phyloP scores from a whole-genome alignment of 2,888 invertebrate genomes.

The Andrena marginata region DNA sequence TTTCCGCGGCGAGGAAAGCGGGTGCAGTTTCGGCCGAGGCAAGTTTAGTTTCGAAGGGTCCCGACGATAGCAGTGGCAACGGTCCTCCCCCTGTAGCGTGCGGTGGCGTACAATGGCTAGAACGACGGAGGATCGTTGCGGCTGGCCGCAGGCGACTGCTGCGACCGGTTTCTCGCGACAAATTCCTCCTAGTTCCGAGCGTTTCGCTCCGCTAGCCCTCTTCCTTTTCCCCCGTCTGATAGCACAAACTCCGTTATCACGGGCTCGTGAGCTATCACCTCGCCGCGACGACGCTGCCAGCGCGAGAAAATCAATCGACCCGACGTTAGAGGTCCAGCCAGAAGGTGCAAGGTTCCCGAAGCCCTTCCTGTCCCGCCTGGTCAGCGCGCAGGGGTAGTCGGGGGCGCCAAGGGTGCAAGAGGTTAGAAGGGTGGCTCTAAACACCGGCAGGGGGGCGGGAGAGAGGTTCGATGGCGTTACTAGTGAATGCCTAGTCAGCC shows the following conservation, averaged over 20 bases:
- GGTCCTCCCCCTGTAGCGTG: conserved; percentile 53
- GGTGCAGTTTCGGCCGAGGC: conserved; percentile 63
- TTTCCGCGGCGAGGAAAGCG: conserved; percentile 71
- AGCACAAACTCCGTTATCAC: conserved; percentile 40
- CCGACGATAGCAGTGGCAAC: conserved; percentile 50
- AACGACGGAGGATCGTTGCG: conserved; percentile 78
- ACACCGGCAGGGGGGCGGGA: conserved; percentile 45
- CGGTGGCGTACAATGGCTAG: conserved; percentile 66
- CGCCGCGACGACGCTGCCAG: conserved; percentile 38
- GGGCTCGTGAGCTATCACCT: conserved; percentile 56
- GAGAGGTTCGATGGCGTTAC: conserved; percentile 54
- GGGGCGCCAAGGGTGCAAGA: conserved; percentile 30
- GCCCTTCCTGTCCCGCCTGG: conserved; percentile 36
- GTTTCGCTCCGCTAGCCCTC: conserved; percentile 42
- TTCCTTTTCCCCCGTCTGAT: conserved; percentile 32
- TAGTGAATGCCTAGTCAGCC: conserved; percentile 83
- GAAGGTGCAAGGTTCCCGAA: conserved; percentile 49
- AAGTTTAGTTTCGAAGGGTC: conserved; percentile 71
- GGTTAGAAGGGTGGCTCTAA: conserved; percentile 58
- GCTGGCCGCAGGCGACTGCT: conserved; percentile 82
- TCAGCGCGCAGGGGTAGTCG: background rate
- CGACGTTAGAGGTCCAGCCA: conserved; percentile 62
- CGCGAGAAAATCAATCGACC: conserved; percentile 83
- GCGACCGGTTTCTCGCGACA: conserved; percentile 78
- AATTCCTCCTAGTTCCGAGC: conserved; percentile 68